Conservation (phyloP, 2,797 vertebrate species). For the Iguana delicatissima region DNA sequence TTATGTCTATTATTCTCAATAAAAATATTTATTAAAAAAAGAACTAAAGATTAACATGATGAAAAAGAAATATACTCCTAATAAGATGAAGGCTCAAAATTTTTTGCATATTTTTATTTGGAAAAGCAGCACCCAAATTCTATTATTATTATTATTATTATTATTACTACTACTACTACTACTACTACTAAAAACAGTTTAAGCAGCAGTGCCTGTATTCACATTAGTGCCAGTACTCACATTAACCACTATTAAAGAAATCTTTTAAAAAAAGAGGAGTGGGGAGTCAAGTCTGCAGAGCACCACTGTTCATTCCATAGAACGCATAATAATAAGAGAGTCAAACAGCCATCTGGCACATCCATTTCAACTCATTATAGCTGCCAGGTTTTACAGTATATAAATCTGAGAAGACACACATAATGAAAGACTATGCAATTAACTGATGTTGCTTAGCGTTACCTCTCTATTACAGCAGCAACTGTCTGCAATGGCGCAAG, state of each 20-base stretch:
- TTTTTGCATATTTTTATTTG: background rate
- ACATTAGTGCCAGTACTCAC: background rate
- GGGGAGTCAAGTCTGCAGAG: background rate
- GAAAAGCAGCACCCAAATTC: background rate
- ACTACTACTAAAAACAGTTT: background rate
- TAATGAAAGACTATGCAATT: slow-evolving; percentile 74
- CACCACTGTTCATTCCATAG: background rate
- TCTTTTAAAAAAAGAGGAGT: background rate
- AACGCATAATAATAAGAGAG: slow-evolving; percentile 45
- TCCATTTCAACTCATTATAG: slow-evolving; percentile 52
- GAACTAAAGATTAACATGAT: too few species aligned
- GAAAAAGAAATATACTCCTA: too few species aligned
- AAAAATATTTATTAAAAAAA: too few species aligned
- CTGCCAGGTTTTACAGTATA: slow-evolving; percentile 54
- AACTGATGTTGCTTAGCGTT: slow-evolving; percentile 75
- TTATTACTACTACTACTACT: too few species aligned
- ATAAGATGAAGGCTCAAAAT: too few species aligned
- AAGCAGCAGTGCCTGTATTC: background rate
- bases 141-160: too few species aligned
- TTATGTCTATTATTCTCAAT: too few species aligned
- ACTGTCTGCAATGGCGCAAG: slow-evolving; percentile 66
- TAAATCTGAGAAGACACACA: slow-evolving; percentile 68
- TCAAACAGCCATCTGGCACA: slow-evolving; percentile 37
- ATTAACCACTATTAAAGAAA: background rate
- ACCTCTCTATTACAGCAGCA: slow-evolving; percentile 73